Conservation (phyloP, 2,113 vertebrate species). For the Myodes glareolus region DNA sequence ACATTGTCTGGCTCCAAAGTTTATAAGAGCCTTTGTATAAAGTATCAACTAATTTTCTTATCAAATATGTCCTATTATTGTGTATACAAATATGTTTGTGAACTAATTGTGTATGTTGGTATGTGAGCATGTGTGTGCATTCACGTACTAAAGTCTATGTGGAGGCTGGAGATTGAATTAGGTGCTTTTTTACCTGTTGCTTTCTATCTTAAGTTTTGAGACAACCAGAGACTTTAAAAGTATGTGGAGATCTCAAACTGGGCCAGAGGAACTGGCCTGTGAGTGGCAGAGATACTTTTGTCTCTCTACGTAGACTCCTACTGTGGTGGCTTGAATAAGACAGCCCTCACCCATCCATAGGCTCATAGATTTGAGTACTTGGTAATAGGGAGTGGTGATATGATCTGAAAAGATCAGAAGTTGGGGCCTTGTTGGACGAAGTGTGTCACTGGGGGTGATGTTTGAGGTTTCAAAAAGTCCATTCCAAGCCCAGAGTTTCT, state of each 20-base stretch:
- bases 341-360: not conserved
- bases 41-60: not conserved
- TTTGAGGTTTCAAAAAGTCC: not conserved
- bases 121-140: not conserved
- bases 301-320: too few species aligned
- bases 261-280: not conserved
- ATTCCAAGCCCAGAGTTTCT: not conserved
- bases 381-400: too few species aligned
- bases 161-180: not conserved
- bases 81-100: not conserved
- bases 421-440: not conserved
- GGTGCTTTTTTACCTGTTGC: not conserved
- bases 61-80: not conserved
- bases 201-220: not conserved
- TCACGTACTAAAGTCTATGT: not conserved
- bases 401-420: not conserved
- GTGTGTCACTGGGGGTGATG: too few species aligned
- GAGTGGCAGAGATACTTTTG: not conserved
- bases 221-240: not conserved
- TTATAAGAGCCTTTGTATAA: not conserved
- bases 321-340: not conserved
- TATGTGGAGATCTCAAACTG: not conserved
- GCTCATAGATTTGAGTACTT: not conserved
- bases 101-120: not conserved
- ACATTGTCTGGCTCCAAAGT: not conserved